Conservation (phyloP, 2,113 vertebrate species). For the Podarcis muralis region DNA sequence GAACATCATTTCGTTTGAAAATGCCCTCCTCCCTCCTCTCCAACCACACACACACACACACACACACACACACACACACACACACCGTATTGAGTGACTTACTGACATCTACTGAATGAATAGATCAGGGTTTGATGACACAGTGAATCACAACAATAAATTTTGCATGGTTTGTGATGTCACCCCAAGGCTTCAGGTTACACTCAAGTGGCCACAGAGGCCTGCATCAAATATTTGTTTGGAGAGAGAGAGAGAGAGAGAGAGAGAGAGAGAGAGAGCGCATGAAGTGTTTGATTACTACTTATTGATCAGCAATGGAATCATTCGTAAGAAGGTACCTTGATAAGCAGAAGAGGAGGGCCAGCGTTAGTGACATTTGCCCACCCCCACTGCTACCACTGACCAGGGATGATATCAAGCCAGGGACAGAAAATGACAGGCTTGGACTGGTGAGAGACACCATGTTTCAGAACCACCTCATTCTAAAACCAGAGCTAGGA, state of each 20-base stretch:
- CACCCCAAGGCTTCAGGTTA: constrained; percentile 15
- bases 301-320: not conserved
- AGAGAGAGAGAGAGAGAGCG: not conserved
- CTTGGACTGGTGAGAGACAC: not conserved
- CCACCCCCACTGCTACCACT: not conserved
- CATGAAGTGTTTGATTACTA: not conserved
- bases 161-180: constrained; percentile 38
- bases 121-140: constrained; percentile 9
- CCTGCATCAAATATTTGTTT: not conserved
- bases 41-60: not conserved
- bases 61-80: not conserved
- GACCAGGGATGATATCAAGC: not conserved
- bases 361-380: rapidly evolving
- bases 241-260: not conserved
- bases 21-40: not conserved
- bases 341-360: not conserved
- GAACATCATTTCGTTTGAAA: not conserved
- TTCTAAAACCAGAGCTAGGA: not conserved
- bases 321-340: not conserved
- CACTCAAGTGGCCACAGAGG: not conserved
- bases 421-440: not conserved
- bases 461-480: constrained; percentile 6
- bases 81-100: not conserved
- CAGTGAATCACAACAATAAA: constrained; percentile 1
- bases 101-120: not conserved